Conservation (phyloP, 2,888 invertebrate species). For the Anoncus sp. region DNA sequence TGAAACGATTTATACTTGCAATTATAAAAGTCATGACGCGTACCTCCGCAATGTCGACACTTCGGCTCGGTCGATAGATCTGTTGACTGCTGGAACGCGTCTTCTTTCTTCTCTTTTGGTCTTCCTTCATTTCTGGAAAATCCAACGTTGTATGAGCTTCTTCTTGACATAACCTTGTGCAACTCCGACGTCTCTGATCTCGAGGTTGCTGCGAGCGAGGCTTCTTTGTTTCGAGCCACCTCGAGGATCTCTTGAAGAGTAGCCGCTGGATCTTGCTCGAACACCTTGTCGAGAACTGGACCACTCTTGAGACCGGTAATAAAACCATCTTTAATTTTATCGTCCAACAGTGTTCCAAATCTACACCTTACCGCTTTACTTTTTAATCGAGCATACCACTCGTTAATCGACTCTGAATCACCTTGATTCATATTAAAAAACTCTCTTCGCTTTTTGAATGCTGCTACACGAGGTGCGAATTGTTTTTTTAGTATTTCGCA, state of each 20-base stretch:
- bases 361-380: conserved; percentile 62
- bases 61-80: neutral
- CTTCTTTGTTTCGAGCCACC: conserved; percentile 61
- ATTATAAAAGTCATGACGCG: neutral
- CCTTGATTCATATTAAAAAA: conserved; percentile 70
- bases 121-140: too few species aligned
- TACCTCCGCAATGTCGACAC: conserved; percentile 1
- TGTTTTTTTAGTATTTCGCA: conserved; percentile 58
- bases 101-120: neutral
- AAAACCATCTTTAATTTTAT: conserved; percentile 71
- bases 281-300: conserved; percentile 58
- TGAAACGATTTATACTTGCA: neutral
- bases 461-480: conserved; percentile 56
- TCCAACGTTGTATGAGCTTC: too few species aligned
- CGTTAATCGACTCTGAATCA: conserved; percentile 58
- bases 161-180: conserved; percentile 2
- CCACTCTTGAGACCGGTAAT: conserved; percentile 62
- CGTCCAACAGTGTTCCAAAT: conserved; percentile 63
- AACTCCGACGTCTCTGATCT: conserved; percentile 11
- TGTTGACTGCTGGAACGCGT: neutral
- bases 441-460: conserved; percentile 62
- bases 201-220: conserved; percentile 46
- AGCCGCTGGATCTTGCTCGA: conserved; percentile 53
- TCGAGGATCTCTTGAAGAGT: conserved; percentile 52
- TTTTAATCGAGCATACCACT: conserved; percentile 74